A percentile compares a stretch with the other conserved stretches of the same genome.
These are phyloP conservation scores for Uromys caudimaculatus DNA, from an alignment of 2,797 vertebrate genomes.

Conservation along the genomic window DNA sequence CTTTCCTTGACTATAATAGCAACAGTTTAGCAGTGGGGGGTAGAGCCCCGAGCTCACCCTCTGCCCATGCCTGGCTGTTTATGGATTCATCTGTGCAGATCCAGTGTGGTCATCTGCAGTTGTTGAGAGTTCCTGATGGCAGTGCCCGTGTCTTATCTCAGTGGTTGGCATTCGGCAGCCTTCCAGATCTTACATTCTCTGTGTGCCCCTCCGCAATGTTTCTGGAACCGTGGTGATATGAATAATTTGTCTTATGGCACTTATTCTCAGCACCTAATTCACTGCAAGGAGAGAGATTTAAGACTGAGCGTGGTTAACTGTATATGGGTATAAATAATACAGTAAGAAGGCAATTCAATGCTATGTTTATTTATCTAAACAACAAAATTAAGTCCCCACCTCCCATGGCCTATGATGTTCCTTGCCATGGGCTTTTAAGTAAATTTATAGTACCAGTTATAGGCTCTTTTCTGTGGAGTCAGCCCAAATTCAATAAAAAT, in stretches of 20 bases:
- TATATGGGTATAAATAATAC: not conserved
- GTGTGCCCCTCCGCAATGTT: not conserved
- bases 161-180: not conserved
- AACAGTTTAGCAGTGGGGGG: not conserved
- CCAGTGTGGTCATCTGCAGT: not conserved
- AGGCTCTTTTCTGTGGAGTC: not conserved
- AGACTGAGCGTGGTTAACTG: not conserved
- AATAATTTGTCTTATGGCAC: not conserved
- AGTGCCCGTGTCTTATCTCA: not conserved
- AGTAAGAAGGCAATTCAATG: not conserved
- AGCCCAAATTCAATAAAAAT: not conserved
- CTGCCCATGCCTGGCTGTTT: not conserved
- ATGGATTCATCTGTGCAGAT: not conserved
- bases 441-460: not conserved
- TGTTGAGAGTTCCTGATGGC: not conserved
- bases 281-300: not conserved
- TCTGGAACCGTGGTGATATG: not conserved
- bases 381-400: not conserved
- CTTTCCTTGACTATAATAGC: not conserved
- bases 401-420: not conserved
- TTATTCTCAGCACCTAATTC: not conserved
- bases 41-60: not conserved
- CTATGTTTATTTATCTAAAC: not conserved
- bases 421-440: not conserved
- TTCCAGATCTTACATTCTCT: not conserved